These are phyloP conservation scores for Corydoras maculifer DNA, from an alignment of 2,113 vertebrate species.

Conservation along the genomic window DNA sequence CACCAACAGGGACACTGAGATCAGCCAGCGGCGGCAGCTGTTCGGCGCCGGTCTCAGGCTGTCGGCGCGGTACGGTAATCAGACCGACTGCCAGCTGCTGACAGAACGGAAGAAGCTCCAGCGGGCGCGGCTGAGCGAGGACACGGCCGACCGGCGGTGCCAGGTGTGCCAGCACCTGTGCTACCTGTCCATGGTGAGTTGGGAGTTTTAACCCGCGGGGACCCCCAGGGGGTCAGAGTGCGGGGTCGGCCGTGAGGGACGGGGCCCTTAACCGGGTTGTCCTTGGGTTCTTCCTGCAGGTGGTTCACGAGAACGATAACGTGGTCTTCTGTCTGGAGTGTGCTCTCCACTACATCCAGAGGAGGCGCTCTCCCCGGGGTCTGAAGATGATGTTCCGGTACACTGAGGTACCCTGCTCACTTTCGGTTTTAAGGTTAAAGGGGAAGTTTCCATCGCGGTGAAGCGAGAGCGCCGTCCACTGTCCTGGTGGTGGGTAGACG, in stretches of 20 bases:
- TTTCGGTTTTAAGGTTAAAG: no score
- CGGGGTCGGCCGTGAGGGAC: no score
- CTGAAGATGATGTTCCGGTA: conserved; percentile 88
- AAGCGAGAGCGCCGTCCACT: no score
- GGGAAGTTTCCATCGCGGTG: no score
- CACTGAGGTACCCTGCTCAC: conserved; percentile 66
- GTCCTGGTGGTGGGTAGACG: no score
- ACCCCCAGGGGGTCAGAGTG: not conserved
- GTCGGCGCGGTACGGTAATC: conserved; percentile 76
- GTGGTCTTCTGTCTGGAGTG: conserved; percentile 88
- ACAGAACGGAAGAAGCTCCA: conserved; percentile 77
- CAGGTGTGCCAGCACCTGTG: conserved; percentile 85
- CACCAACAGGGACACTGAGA: conserved; percentile 74
- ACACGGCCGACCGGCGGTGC: conserved; percentile 79
- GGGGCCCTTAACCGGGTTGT: no score
- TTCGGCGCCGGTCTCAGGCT: conserved; percentile 77
- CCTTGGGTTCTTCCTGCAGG: conserved; percentile 51
- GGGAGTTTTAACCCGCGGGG: not conserved
- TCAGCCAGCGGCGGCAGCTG: conserved; percentile 78
- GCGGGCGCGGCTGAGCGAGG: conserved; percentile 77
- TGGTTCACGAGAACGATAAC: conserved; percentile 83
- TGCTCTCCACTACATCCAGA: conserved; percentile 79
- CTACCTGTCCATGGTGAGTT: conserved; percentile 82
- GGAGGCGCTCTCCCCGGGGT: conserved; percentile 81
- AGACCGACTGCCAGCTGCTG: conserved; percentile 60